These are phyloP conservation scores for Epinotia ramella DNA, from an alignment of 2,888 invertebrate genomes.

Conservation along the genomic window DNA sequence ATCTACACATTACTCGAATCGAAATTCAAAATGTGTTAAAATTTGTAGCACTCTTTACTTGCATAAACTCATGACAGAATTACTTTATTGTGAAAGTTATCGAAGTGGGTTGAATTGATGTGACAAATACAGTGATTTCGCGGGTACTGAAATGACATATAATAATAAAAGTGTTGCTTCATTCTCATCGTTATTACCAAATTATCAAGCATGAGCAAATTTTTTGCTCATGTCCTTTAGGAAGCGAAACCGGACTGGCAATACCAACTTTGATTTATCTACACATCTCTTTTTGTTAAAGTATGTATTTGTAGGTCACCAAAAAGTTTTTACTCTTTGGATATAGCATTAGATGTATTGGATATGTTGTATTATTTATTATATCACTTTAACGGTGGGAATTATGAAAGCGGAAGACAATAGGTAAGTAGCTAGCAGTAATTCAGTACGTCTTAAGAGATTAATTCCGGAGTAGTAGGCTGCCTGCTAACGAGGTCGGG, in stretches of 20 bases:
- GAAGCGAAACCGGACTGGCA: not conserved
- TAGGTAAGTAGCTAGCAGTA: conserved; percentile 48
- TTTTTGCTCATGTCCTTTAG: conserved; percentile 11
- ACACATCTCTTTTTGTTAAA: conserved; percentile 2
- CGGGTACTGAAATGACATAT: conserved; percentile 41
- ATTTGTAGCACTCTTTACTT: conserved; percentile 8
- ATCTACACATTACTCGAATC: conserved; percentile 19
- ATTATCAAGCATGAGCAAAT: conserved; percentile 17
- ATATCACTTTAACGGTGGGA: not conserved
- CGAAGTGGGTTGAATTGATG: conserved; percentile 40
- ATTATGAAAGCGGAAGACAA: conserved; percentile 38
- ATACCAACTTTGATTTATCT: not conserved
- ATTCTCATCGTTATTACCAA: conserved; percentile 35
- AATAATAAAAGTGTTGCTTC: conserved; percentile 34
- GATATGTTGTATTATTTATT: not conserved
- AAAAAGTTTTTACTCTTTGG: not conserved
- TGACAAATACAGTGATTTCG: conserved; percentile 38
- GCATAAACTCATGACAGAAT: conserved; percentile 30
- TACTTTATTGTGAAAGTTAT: conserved; percentile 40
- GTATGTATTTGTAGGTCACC: not conserved
- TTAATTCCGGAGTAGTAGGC: conserved; percentile 50
- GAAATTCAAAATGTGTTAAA: conserved; percentile 14
- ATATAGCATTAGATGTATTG: not conserved
- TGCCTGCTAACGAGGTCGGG: conserved; percentile 68
- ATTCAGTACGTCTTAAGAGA: conserved; percentile 50